These are phyloP conservation scores for Plutomurus gul DNA, from an alignment of 1,140 invertebrate genomes.

Conservation along the genomic window DNA sequence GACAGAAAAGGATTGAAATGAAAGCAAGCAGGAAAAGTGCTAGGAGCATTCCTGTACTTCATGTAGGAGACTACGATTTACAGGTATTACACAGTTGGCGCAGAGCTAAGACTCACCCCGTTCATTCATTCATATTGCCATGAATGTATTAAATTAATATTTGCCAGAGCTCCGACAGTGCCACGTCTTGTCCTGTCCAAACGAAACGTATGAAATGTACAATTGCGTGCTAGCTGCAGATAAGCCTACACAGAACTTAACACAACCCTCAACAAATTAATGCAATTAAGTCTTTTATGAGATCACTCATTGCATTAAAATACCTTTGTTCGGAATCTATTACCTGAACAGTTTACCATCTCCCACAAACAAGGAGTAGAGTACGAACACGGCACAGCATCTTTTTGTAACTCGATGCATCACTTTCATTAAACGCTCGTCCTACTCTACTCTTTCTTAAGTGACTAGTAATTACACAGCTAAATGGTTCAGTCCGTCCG, in stretches of 20 bases:
- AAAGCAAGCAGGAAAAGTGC: conserved; percentile 15
- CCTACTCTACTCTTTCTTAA: too few relatives aligned
- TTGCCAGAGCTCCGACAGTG: neutral
- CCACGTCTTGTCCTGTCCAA: neutral
- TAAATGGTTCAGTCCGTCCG: too few relatives aligned
- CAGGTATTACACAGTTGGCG: neutral
- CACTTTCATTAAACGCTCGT: too few relatives aligned
- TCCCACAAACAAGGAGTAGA: too few relatives aligned
- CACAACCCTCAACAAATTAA: conserved; percentile 5
- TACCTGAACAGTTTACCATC: neutral
- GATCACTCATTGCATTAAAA: neutral
- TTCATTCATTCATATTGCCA: neutral
- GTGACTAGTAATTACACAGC: too few relatives aligned
- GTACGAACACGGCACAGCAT: too few relatives aligned
- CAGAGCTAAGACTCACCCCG: neutral
- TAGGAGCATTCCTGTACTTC: neutral
- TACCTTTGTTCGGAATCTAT: neutral
- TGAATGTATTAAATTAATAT: neutral
- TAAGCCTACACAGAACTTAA: neutral
- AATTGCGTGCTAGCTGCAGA: neutral
- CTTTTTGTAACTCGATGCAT: too few relatives aligned
- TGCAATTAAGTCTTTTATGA: conserved; percentile 10
- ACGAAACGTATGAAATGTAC: neutral
- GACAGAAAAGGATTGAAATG: conserved; percentile 29
- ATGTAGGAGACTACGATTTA: neutral